Conservation (phyloP, 1,140 invertebrate species). For the Holotrichia oblita region DNA sequence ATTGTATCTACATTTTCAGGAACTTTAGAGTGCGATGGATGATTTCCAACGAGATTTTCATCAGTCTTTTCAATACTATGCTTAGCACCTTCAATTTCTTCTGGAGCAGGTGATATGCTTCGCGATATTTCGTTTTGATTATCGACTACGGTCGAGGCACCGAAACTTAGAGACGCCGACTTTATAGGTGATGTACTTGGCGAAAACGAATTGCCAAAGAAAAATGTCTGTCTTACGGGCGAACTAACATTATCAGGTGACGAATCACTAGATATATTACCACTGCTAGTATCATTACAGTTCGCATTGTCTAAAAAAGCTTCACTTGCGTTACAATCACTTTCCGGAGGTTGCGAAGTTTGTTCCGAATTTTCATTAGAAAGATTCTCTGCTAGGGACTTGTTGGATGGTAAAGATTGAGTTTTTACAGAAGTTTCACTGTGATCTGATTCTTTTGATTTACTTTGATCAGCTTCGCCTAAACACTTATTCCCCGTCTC, state of each 20-base stretch:
- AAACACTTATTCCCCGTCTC: slow-evolving; percentile 29
- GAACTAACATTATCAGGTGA: background rate
- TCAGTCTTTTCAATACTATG: slow-evolving; percentile 15
- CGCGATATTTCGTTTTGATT: background rate
- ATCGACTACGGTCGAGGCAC: slow-evolving; percentile 15
- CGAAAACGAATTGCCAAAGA: slow-evolving; percentile 24
- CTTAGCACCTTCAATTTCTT: background rate
- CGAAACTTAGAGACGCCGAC: slow-evolving; percentile 26
- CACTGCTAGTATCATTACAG: slow-evolving; percentile 5
- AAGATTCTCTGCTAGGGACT: background rate
- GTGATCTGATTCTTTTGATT: slow-evolving; percentile 1
- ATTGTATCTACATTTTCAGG: slow-evolving; percentile 39
- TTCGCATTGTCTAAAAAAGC: slow-evolving; percentile 36
- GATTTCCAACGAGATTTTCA: background rate
- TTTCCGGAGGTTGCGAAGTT: background rate
- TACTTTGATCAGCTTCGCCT: background rate
- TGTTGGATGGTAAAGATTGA: background rate
- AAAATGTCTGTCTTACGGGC: background rate
- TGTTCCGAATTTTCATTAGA: background rate
- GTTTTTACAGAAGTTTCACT: background rate
- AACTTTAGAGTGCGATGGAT: slow-evolving; percentile 31
- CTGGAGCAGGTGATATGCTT: background rate
- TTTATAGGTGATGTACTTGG: slow-evolving; percentile 14
- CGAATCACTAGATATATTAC: background rate
- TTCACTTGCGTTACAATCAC: background rate